Evolutionary conservation across 2,888 invertebrate species (phyloP).

Genomic region (Tetramorium bicarinatum): DNA sequence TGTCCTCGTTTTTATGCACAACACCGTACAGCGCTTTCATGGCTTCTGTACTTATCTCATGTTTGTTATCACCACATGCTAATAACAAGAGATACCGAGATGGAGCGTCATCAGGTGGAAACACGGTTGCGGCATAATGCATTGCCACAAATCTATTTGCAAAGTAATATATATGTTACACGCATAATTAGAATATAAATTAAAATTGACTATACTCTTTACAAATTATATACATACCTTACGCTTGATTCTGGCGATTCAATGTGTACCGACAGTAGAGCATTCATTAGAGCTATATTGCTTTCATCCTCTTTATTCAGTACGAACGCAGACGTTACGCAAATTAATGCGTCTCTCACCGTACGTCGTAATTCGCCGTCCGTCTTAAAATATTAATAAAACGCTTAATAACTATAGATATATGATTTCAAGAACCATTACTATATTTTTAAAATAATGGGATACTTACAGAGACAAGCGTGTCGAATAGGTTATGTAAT

Average conservation of each 20-base stretch:
- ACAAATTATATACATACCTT: conserved; percentile 72
- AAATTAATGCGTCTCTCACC: conserved; percentile 82
- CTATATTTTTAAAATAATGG: neutral
- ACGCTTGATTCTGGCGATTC: conserved; percentile 91
- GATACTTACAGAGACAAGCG: conserved; percentile 85
- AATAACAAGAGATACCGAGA: conserved; percentile 93
- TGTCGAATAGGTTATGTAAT: conserved; percentile 87
- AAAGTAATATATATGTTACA: conserved; percentile 9
- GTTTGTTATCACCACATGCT: conserved; percentile 94
- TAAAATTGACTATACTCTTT: conserved; percentile 1
- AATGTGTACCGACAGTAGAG: conserved; percentile 92
- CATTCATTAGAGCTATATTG: conserved; percentile 88
- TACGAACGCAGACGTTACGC: conserved; percentile 82
- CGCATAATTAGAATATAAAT: neutral
- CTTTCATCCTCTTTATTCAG: conserved; percentile 81
- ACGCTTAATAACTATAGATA: conserved; percentile 14
- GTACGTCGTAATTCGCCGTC: conserved; percentile 82
- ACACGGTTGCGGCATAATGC: conserved; percentile 93
- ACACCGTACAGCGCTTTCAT: conserved; percentile 92
- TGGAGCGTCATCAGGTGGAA: conserved; percentile 93
- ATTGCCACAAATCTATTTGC: conserved; percentile 91
- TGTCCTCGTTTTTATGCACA: conserved; percentile 84
- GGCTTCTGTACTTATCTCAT: conserved; percentile 92
- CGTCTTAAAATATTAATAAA: conserved; percentile 73
- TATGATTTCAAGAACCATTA: neutral